Conservation (phyloP, 2,888 invertebrate species). For the Tenthredo notha region DNA sequence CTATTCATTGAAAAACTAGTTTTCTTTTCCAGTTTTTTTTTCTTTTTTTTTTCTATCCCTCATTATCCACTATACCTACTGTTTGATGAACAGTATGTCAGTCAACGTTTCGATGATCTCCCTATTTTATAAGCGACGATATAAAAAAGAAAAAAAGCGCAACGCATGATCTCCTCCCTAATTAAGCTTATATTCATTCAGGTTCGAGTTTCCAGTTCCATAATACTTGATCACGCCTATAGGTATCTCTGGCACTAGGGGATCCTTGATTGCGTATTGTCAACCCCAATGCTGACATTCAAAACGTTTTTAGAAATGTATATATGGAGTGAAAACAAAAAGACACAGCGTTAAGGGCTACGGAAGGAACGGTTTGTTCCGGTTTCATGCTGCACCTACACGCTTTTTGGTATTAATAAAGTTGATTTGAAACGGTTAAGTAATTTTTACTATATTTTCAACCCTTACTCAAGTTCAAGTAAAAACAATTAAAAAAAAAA, state of each 20-base stretch:
- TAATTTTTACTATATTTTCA: not conserved
- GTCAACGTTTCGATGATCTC: not conserved
- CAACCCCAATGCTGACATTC: conserved; percentile 37
- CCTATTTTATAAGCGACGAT: not conserved
- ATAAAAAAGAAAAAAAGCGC: conserved; percentile 11
- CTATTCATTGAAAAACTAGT: not conserved
- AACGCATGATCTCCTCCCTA: conserved; percentile 28
- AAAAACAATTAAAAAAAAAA: not conserved
- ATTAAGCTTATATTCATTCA: conserved; percentile 49
- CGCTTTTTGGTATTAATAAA: not conserved
- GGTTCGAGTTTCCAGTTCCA: conserved; percentile 14
- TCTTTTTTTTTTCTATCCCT: not conserved
- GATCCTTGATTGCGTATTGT: conserved; percentile 49
- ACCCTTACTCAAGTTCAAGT: not conserved
- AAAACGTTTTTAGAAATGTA: conserved; percentile 24
- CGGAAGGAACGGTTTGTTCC: conserved; percentile 43
- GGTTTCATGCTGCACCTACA: conserved; percentile 38
- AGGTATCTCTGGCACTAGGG: conserved; percentile 18
- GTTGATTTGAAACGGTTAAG: not conserved
- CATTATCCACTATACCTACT: not conserved
- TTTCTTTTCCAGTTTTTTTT: not conserved
- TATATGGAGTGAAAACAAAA: conserved; percentile 30
- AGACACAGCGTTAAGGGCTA: not conserved
- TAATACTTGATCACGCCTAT: conserved; percentile 38
- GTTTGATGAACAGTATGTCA: not conserved